Evolutionary conservation across 2,113 vertebrate species (phyloP).

Genomic region (Seriola rivoliana): DNA sequence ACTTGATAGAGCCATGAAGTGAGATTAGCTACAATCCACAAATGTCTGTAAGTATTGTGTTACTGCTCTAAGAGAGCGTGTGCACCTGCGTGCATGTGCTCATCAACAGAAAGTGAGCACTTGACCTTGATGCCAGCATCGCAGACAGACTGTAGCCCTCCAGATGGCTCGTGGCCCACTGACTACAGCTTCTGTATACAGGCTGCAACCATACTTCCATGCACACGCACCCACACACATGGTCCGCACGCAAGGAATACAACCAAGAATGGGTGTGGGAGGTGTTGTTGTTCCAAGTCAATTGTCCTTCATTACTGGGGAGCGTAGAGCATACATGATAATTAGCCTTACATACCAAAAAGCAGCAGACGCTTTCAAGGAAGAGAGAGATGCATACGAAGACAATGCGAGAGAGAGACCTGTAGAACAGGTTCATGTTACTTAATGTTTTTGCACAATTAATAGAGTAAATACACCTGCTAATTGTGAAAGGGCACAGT

Average conservation of each 20-base stretch:
- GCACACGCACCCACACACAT: constrained; percentile 9
- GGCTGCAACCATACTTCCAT: constrained; percentile 2
- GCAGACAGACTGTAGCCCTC: constrained; percentile 47
- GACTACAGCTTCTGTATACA: constrained; percentile 8
- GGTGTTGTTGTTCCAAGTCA: constrained; percentile 4
- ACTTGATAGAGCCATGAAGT: background rate
- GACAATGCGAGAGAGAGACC: background rate
- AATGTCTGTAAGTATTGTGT: background rate
- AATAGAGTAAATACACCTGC: background rate
- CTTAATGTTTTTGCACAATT: background rate
- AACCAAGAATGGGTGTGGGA: background rate
- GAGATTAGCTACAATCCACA: background rate
- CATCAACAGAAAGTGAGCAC: constrained; percentile 27
- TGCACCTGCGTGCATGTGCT: constrained; percentile 10
- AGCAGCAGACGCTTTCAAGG: background rate
- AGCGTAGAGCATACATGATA: background rate
- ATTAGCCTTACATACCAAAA: background rate
- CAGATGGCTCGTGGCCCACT: constrained; percentile 60
- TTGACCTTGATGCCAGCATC: constrained; percentile 63
- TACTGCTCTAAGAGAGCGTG: background rate
- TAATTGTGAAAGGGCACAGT: too few species aligned
- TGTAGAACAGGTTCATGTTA: background rate
- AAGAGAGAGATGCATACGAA: background rate
- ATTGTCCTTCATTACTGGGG: background rate
- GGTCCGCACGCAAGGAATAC: background rate